Evolutionary conservation across 2,797 vertebrate species (phyloP), one percentile per base, ranked within the genome.

Genomic region (Sitta carolinensis): DNA sequence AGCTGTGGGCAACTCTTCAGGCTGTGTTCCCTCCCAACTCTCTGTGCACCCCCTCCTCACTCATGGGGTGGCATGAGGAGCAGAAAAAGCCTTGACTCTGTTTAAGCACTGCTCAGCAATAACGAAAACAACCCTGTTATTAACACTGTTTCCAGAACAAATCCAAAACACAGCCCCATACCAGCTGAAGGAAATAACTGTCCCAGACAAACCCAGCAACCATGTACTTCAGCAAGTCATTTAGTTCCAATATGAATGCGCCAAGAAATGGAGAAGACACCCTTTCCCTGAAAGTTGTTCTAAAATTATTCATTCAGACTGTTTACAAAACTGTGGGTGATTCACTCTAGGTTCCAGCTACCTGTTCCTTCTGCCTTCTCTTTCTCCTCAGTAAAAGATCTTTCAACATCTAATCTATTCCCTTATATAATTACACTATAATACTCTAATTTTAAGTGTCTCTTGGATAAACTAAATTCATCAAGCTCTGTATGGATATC

Each of bases 1-100:
- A 62, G 27, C 1, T 62, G 62, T 34, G 50, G 36, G 45, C 48
- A 62, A 3, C 23, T 69, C 42, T 29, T 40, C 36, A 27, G 36
- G 18, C 48, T 55, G 48, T 48, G 48, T 61, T 22, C 13, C 34
- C 19, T 68, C 48, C 19, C 55, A 36, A 0, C 2, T 32, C 16
- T 22, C 5, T n/a, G 19, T n/a, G 36, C 32, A 17, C 5, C 3
- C 3, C 19, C 27, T 82, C 23, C 70, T 43, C 0, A 0, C 50
- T 29, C 36, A 2, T 9, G 21, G 9, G 4, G 8, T 38, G 45
- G 45, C 0, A 1, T 11, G 30, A 68, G 34, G 32, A 75, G 62
- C 7, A 36, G 48, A 42, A 62, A 48, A 42, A 11, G 11, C 15
- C 27, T 57, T 25, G 19, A 15, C 20, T 29, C 15, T 40, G 8